phyloP scores from a whole-genome alignment of 2,113 vertebrate genomes.

The Zapus hudsonius region DNA sequence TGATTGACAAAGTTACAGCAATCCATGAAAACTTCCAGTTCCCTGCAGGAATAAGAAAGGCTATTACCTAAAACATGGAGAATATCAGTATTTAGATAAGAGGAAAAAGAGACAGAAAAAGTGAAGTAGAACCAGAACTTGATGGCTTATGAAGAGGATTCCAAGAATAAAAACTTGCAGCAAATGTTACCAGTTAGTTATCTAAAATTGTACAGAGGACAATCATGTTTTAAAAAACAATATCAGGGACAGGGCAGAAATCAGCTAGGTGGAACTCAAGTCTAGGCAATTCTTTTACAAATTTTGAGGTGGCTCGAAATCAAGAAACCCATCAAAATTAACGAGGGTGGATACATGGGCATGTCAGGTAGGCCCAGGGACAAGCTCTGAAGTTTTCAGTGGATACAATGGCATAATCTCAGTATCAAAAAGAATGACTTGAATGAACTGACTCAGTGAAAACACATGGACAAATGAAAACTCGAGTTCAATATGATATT shows the following conservation, averaged over 20 bases:
- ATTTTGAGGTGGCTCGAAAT: constrained; percentile 37
- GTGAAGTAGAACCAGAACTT: background rate
- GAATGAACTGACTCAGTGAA: constrained; percentile 33
- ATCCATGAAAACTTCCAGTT: background rate
- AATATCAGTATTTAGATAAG: background rate
- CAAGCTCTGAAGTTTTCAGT: background rate
- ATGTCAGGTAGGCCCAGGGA: background rate
- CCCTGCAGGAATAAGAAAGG: background rate
- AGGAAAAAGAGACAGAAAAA: background rate
- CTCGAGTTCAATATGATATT: constrained; percentile 36
- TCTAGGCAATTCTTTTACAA: constrained; percentile 15
- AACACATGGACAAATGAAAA: constrained; percentile 29
- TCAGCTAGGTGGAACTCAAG: background rate
- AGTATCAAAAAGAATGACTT: constrained; percentile 47
- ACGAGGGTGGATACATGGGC: background rate
- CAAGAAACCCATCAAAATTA: constrained; percentile 52
- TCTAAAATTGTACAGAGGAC: constrained; percentile 12
- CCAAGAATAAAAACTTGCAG: background rate
- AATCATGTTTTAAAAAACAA: background rate
- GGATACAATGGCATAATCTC: background rate
- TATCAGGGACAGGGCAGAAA: background rate
- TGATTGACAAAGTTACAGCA: background rate
- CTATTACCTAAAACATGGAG: background rate
- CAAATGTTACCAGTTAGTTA: constrained; percentile 31
- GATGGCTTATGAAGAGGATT: background rate